Conservation (phyloP, 2,797 vertebrate genomes). For the Microhierax caerulescens region DNA sequence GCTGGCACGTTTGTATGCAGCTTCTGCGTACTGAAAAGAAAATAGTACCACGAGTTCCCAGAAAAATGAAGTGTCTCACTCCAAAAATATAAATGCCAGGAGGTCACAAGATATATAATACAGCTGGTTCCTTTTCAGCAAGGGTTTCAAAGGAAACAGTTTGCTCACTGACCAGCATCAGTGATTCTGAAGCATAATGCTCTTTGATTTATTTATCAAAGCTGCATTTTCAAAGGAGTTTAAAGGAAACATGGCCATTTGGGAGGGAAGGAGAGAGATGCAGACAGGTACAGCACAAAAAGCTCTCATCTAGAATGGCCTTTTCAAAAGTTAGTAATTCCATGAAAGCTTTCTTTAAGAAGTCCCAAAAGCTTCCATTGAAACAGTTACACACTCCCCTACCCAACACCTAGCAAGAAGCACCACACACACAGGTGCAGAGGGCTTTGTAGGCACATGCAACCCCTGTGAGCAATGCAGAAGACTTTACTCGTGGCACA, state of each 20-base stretch:
- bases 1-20: neutral
- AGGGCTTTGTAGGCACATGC: neutral
- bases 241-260: neutral
- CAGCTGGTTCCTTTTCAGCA: neutral
- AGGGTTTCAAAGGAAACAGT: neutral
- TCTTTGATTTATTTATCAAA: conserved; percentile 25
- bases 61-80: neutral
- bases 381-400: neutral
- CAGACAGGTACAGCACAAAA: neutral
- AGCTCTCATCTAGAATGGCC: neutral
- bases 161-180: neutral
- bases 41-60: neutral
- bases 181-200: neutral
- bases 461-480: neutral
- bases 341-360: neutral
- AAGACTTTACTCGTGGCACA: neutral
- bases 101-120: neutral
- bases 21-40: neutral
- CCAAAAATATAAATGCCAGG: neutral
- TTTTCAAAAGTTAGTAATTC: neutral
- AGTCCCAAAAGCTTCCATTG: neutral
- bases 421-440: neutral
- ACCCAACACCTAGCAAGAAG: neutral
- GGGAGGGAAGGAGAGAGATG: neutral
- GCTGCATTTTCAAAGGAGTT: neutral